phyloP scores from a whole-genome alignment of 1,140 invertebrate genomes.

The Drosophila bipectinata region DNA sequence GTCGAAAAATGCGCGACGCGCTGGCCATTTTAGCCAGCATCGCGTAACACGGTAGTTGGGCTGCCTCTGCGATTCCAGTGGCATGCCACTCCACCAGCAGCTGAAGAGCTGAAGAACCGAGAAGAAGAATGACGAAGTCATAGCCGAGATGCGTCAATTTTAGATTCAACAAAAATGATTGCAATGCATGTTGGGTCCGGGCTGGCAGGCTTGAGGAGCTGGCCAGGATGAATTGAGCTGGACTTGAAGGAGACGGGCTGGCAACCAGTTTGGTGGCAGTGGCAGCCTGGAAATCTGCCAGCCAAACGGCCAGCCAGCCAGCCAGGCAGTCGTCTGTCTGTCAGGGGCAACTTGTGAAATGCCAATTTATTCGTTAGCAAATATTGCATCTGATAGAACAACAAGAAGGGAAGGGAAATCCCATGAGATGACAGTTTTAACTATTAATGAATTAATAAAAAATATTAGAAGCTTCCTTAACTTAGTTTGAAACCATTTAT shows the following conservation, averaged over 20 bases:
- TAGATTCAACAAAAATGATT: slow-evolving; percentile 83
- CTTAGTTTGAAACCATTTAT: no score
- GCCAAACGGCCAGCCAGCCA: slow-evolving; percentile 22
- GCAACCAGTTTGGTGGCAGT: slow-evolving; percentile 46
- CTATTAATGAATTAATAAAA: neutral
- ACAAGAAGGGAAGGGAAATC: slow-evolving; percentile 24
- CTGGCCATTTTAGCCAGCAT: slow-evolving; percentile 72
- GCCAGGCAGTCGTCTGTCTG: slow-evolving; percentile 69
- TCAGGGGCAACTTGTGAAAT: slow-evolving; percentile 81
- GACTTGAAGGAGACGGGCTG: slow-evolving; percentile 12
- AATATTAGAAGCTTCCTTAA: neutral
- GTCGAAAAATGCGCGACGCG: slow-evolving; percentile 81
- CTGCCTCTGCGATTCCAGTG: slow-evolving; percentile 24
- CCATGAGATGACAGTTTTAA: neutral
- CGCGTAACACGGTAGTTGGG: slow-evolving; percentile 78
- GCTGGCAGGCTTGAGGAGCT: slow-evolving; percentile 16
- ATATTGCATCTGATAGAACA: slow-evolving; percentile 82
- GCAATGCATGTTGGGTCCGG: slow-evolving; percentile 73
- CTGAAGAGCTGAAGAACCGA: slow-evolving; percentile 7
- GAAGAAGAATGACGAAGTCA: slow-evolving; percentile 77
- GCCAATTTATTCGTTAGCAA: slow-evolving; percentile 83
- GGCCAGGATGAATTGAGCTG: slow-evolving; percentile 42
- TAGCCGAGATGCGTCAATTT: slow-evolving; percentile 82
- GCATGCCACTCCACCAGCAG: slow-evolving; percentile 15
- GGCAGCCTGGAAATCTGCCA: slow-evolving; percentile 22